Conservation (phyloP, 1,140 invertebrate genomes). For the Drosophila miranda region DNA sequence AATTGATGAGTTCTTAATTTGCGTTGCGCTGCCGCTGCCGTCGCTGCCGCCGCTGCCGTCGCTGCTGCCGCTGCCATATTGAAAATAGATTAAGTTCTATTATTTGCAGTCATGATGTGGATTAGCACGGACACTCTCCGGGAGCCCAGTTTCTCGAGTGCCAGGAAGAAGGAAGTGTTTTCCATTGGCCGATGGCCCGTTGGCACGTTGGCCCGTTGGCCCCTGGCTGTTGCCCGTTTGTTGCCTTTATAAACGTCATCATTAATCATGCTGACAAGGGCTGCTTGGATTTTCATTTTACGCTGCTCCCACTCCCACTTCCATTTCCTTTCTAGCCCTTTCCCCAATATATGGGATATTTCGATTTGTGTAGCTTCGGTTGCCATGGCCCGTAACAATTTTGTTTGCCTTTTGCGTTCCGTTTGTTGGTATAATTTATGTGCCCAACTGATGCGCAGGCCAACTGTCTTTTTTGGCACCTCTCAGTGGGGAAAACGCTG, state of each 20-base stretch:
- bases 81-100: conserved; percentile 81
- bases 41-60: conserved; percentile 35
- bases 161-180: conserved; percentile 33
- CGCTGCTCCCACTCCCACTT: conserved; percentile 25
- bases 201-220: conserved; percentile 26
- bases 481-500: conserved; percentile 1
- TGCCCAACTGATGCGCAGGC: conserved; percentile 46
- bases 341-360: conserved; percentile 26
- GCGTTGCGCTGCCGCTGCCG: conserved; percentile 68
- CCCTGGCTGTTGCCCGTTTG: conserved; percentile 12
- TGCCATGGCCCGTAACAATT: conserved; percentile 54
- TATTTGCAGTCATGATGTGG: conserved; percentile 81
- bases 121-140: conserved; percentile 73
- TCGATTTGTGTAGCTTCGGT: conserved; percentile 34
- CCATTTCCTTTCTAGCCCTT: conserved; percentile 13
- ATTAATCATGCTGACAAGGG: conserved; percentile 80
- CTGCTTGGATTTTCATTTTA: conserved; percentile 72
- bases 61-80: conserved; percentile 72
- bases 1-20: conserved; percentile 81
- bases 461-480: conserved; percentile 25
- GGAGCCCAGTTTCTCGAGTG: conserved; percentile 1
- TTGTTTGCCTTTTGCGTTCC: conserved; percentile 56
- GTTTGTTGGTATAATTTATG: conserved; percentile 74
- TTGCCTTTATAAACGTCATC: conserved; percentile 78
- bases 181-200: background rate